Percentiles rank a stretch among this genome's conserved stretches.
Evolutionary conservation across 2,113 vertebrate genomes (phyloP).

Genomic region (Pycnonotus jocosus): DNA sequence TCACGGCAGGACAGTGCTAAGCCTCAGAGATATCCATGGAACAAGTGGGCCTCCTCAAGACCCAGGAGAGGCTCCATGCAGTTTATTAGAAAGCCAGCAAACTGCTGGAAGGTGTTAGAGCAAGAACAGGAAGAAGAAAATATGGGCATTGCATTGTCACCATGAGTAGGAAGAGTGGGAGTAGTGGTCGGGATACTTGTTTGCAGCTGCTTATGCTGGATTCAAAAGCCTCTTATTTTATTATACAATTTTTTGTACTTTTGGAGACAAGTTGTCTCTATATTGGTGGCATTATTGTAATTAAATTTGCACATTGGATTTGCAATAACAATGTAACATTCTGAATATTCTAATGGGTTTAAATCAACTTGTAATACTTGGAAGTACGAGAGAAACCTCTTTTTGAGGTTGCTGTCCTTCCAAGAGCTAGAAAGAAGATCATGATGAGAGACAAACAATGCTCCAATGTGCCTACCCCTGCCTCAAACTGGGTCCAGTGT

Average conservation of each 20-base stretch:
- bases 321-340: neutral
- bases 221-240: neutral
- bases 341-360: neutral
- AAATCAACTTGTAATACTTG: neutral
- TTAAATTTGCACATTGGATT: neutral
- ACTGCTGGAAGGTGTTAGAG: neutral
- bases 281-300: neutral
- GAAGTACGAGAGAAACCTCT: neutral
- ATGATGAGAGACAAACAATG: neutral
- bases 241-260: neutral
- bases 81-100: neutral
- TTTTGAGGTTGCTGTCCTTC: neutral
- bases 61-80: neutral
- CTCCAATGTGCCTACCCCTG: neutral
- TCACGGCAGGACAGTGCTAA: neutral
- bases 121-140: neutral
- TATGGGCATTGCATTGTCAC: neutral
- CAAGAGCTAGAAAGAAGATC: neutral
- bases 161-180: accelerated
- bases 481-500: neutral
- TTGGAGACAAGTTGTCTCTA: neutral
- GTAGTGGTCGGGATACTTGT: accelerated
- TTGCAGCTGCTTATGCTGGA: neutral
- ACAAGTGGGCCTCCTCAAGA: neutral
- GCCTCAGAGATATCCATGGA: neutral